Evolutionary conservation across 1,140 invertebrate species (phyloP).

Genomic region (Drosophila burlai): DNA sequence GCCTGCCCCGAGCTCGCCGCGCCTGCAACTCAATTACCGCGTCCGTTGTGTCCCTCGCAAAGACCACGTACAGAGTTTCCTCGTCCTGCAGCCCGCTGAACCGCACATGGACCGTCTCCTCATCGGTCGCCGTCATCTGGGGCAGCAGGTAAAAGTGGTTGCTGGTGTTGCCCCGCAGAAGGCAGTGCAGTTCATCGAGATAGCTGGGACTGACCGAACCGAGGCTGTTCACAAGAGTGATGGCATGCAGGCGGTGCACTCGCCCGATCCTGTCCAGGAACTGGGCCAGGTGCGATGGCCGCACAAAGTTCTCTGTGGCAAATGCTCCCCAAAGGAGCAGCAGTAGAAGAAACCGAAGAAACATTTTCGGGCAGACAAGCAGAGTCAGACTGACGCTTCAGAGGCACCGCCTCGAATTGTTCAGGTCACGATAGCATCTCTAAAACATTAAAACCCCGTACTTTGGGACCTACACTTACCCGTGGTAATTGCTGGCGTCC

Average conservation of each 20-base stretch:
- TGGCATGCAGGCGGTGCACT: conserved; percentile 25
- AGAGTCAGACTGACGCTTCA: background rate
- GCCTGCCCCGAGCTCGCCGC: conserved; percentile 37
- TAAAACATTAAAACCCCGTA: conserved; percentile 15
- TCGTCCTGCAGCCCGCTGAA: conserved; percentile 41
- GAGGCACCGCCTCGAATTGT: background rate
- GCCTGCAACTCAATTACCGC: conserved; percentile 42
- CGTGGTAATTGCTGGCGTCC: conserved; percentile 97
- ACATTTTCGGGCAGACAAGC: conserved; percentile 33
- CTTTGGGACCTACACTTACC: conserved; percentile 87
- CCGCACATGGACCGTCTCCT: background rate
- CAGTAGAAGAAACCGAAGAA: conserved; percentile 5
- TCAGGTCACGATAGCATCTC: conserved; percentile 49
- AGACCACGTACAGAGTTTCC: conserved; percentile 52
- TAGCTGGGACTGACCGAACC: conserved; percentile 22
- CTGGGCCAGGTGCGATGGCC: conserved; percentile 19
- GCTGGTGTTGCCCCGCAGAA: conserved; percentile 17
- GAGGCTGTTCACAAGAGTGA: conserved; percentile 46
- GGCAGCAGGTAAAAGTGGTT: conserved; percentile 51
- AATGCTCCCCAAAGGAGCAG: conserved; percentile 11
- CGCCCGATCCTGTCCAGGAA: conserved; percentile 54
- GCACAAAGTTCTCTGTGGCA: conserved; percentile 11
- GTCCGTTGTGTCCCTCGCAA: conserved; percentile 51
- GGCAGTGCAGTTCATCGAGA: conserved; percentile 34
- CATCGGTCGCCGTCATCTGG: conserved; percentile 41